Conservation (phyloP, 2,888 invertebrate genomes). For the Gibbula magus region DNA sequence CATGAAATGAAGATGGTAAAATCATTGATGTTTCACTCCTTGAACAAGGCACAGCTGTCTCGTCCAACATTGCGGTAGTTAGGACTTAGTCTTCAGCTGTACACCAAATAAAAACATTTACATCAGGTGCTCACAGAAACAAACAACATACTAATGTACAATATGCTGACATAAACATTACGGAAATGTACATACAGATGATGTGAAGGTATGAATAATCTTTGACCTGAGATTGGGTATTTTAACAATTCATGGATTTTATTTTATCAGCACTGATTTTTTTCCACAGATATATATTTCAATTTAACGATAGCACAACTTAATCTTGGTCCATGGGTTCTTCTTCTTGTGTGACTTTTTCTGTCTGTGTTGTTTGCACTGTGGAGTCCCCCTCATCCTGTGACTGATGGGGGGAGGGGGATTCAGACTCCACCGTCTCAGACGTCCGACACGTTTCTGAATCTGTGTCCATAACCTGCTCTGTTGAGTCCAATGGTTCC, state of each 20-base stretch:
- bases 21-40: constrained; percentile 4
- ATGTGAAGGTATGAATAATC: constrained; percentile 17
- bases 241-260: constrained; percentile 22
- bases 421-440: neutral
- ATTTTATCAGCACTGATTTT: constrained; percentile 10
- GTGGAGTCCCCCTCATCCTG: neutral
- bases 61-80: neutral
- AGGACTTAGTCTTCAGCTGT: neutral
- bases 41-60: constrained; percentile 9
- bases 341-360: neutral
- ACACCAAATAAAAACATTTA: constrained; percentile 15
- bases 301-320: neutral
- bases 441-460: neutral
- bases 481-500: constrained; percentile 1
- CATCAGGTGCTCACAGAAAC: neutral
- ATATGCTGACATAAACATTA: neutral
- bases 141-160: neutral
- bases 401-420: neutral
- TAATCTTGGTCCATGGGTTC: constrained; percentile 12
- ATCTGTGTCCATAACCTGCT: constrained; percentile 13
- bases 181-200: constrained; percentile 18
- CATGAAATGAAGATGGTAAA: constrained; percentile 15
- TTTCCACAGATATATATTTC: neutral
- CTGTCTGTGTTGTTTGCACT: neutral
- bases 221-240: constrained; percentile 16